Evolutionary conservation across 2,797 vertebrate species (phyloP), one percentile per base, ranked within the genome.

Genomic region (Chloroceryle inda): DNA sequence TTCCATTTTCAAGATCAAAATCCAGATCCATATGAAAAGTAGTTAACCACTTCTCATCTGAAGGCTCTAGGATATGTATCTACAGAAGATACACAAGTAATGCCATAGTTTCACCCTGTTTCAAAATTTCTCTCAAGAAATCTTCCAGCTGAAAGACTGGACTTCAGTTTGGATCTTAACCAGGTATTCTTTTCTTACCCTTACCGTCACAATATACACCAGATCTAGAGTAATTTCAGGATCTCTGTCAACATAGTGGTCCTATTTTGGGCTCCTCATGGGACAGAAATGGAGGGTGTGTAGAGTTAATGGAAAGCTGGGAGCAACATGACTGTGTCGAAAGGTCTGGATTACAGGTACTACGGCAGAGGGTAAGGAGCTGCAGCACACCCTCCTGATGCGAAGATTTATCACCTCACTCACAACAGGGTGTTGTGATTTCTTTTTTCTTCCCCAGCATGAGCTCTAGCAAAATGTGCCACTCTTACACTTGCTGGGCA

Each of bases 221-320:
- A 81, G 31, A 64, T 31, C 31, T 3, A 49, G 7, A 86, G 11
- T 19, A n/a, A 81, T 37, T 79, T 78, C 62, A 86, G 49, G 11
- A 64, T 61, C 18, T 79, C 23, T 31, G 5, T 17, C 61, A 80
- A 33, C 6, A 23, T 3, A 58, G 9, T 13, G 27, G 4, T 85
- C 19, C 27, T 50, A 5, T 22, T 79, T 73, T 27, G 33, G 74
- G 26, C 12, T 67, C 23, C 29, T 44, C 22, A 2, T 8, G 33
- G 55, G 74, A 27, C 15, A 58, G 40, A 26, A 9, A 13, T 10
- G 13, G 29, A 49, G 16, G 4, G 2, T 1, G 2, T 2, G 1
- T 5, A 37, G 29, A 74, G 59, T 29, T 40, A 62, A 26, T 9
- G 13, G n/a, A 50, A 35, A 1, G 7, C 59, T 62, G 9, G 10